These are phyloP conservation scores for Nysson spinosus DNA, from an alignment of 2,888 invertebrate genomes.

Conservation along the genomic window DNA sequence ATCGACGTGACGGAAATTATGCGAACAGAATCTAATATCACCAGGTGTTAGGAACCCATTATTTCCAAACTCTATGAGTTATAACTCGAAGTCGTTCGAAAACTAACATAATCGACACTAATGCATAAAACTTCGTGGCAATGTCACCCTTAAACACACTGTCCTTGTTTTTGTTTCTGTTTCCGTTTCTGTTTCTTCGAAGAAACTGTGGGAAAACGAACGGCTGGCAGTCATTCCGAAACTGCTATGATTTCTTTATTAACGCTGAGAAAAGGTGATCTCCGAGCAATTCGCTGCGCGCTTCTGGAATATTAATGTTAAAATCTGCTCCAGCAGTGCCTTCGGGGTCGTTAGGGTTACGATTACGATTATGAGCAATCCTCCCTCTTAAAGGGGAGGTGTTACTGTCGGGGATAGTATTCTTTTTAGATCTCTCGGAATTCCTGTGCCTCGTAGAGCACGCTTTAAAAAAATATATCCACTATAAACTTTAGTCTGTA, in stretches of 20 bases:
- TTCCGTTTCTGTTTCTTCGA: too few species aligned
- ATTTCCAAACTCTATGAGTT: too few species aligned
- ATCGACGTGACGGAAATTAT: too few species aligned
- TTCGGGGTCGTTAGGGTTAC: slow-evolving; percentile 47
- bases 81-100: too few species aligned
- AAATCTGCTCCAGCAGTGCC: slow-evolving; percentile 43
- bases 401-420: slow-evolving; percentile 30
- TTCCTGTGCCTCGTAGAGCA: neutral
- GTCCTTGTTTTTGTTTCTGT: slow-evolving; percentile 3
- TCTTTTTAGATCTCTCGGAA: slow-evolving; percentile 25
- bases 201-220: slow-evolving; percentile 35
- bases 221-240: slow-evolving; percentile 40
- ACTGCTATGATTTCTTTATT: slow-evolving; percentile 57
- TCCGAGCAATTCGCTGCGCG: slow-evolving; percentile 29
- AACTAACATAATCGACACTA: slow-evolving; percentile 24
- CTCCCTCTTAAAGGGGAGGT: slow-evolving; percentile 46
- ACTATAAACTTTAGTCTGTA: too few species aligned
- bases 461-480: too few species aligned
- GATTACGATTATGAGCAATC: slow-evolving; percentile 53
- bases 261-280: slow-evolving; percentile 24
- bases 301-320: slow-evolving; percentile 54
- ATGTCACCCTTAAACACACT: slow-evolving; percentile 20
- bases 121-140: slow-evolving; percentile 10
- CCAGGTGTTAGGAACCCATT: too few species aligned
- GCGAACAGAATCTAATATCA: too few species aligned